Base-by-base conservation (phyloP, 2,888 invertebrate genomes). In the Melanotus villosus region DNA sequence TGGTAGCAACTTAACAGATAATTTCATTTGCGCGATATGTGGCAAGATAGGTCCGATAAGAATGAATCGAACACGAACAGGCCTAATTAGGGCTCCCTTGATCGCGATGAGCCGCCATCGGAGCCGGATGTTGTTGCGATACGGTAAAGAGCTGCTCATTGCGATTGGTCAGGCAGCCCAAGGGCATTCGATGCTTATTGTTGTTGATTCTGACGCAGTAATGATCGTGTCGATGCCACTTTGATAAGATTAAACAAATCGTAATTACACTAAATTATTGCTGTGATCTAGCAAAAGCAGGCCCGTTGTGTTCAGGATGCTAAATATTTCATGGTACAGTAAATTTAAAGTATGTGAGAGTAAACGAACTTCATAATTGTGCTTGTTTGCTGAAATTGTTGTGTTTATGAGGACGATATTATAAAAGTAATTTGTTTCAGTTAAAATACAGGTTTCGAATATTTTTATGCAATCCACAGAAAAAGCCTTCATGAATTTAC, bases 101-200 rank as follows among this genome's bases (percentile, higher is more conserved):
- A 65, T 65, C 65, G 36, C 45, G 65, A 65, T 45, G 54, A 54
- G 56, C 43, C 26, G 47, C 47, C 47, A 47, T 32, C 45, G 47
- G 41, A 47, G 62, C 62, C 50, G 62, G 62, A 62, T 52, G 62
- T 62, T 60, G 45, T 60, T 50, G 62, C 50, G 62, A 62, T 62
- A 62, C 50, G 62, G 62, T 62, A 62, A 62, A 62, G 62, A 62
- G 62, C 36, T 36, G 62, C 26, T 26, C 52, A 38, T 50, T 52
- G 38, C 52, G 47, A 62, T 62, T 62, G 62, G 62, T 16, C 50
- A 52, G 66, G 68, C 54, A 54, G 57, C 70, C 54, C 62, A 66
- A 69, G 69, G 65, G 66, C 58, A 67, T 43, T 36, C 30, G 57
- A 14, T 34, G 50, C 63, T 67, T 52, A 67, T 62, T 56, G 50